Evolutionary conservation across 2,888 invertebrate species (phyloP).

Genomic region (Eupeodes latifasciatus): DNA sequence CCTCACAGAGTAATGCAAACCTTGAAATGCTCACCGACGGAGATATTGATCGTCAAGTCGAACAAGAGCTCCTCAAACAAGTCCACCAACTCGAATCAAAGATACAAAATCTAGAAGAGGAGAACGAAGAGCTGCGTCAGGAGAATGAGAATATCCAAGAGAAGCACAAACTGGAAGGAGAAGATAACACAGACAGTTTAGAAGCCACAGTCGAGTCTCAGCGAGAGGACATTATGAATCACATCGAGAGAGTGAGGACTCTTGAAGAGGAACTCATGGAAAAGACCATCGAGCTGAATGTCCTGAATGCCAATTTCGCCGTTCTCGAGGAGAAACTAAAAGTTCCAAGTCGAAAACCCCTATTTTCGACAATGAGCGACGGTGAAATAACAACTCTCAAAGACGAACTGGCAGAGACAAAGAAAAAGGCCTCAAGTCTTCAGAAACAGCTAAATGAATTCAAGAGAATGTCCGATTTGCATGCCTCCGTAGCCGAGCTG

Average conservation of each 20-base stretch:
- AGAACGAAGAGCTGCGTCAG: constrained; percentile 55
- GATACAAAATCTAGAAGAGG: constrained; percentile 78
- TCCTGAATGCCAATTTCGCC: constrained; percentile 84
- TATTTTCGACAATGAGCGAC: constrained; percentile 79
- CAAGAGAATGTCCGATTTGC: constrained; percentile 88
- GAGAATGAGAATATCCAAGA: constrained; percentile 77
- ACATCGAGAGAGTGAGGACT: constrained; percentile 85
- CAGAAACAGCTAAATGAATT: constrained; percentile 90
- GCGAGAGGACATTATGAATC: constrained; percentile 85
- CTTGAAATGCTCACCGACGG: constrained; percentile 54
- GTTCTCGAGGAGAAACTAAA: constrained; percentile 83
- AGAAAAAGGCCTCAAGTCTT: constrained; percentile 91
- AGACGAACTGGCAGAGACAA: constrained; percentile 89
- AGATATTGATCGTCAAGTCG: constrained; percentile 46
- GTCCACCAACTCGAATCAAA: constrained; percentile 80
- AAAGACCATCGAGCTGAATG: constrained; percentile 85
- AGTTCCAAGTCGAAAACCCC: constrained; percentile 80
- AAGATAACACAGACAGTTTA: constrained; percentile 84
- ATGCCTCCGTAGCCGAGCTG: constrained; percentile 88
- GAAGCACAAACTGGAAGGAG: constrained; percentile 82
- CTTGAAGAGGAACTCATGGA: constrained; percentile 86
- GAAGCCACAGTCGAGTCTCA: constrained; percentile 85
- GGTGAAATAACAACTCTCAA: constrained; percentile 84
- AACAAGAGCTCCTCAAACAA: constrained; percentile 80
- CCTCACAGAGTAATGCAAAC: constrained; percentile 27